Evolutionary conservation across 2,113 vertebrate genomes (phyloP).

Genomic region (Patagioenas fasciata): DNA sequence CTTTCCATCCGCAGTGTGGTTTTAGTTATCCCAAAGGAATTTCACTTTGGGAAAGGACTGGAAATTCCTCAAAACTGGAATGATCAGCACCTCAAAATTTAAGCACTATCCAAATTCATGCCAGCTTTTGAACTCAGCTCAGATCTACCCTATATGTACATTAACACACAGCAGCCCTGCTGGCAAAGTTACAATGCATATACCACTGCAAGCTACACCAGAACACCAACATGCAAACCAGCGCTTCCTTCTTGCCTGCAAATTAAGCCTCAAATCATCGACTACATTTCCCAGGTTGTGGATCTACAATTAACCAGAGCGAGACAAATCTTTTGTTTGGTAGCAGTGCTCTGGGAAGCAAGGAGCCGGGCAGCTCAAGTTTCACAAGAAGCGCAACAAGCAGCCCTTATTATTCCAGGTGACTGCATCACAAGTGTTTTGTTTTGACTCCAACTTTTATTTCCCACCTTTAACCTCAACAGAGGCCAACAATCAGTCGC

Average conservation of each 20-base stretch:
- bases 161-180: fast-evolving
- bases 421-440: slow-evolving; percentile 30
- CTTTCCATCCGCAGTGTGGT: neutral
- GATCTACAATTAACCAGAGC: neutral
- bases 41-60: neutral
- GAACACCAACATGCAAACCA: neutral
- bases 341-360: neutral
- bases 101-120: neutral
- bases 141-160: neutral
- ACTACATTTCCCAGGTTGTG: neutral
- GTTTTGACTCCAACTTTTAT: slow-evolving; percentile 9
- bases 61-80: neutral
- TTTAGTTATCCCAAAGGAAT: neutral
- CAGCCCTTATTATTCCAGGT: slow-evolving; percentile 47
- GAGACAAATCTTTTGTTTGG: neutral
- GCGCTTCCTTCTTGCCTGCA: neutral
- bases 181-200: too few species aligned
- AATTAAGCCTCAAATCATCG: neutral
- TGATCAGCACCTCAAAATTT: neutral
- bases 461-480: slow-evolving; percentile 46
- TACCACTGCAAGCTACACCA: neutral
- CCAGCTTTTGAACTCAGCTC: neutral
- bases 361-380: neutral
- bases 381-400: neutral
- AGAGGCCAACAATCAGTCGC: neutral